Evolutionary conservation across 2,888 invertebrate genomes (phyloP).

Genomic region (Synergus gifuensis): DNA sequence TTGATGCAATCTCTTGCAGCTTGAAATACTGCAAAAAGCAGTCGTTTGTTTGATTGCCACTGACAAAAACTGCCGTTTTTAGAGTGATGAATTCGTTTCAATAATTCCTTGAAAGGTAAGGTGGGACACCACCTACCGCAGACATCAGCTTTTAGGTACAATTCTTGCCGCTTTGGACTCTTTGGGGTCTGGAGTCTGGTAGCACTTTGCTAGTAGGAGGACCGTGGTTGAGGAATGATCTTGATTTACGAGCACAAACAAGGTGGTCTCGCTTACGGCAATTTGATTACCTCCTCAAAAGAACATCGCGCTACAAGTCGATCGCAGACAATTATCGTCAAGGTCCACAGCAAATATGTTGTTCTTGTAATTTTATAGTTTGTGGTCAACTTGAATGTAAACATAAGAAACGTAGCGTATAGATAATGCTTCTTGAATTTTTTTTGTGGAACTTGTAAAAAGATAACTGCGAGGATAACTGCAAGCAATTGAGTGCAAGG

Average conservation of each 20-base stretch:
- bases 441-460: not conserved
- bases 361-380: constrained; percentile 5
- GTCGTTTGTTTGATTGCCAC: not conserved
- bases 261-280: constrained; percentile 57
- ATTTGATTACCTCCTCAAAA: constrained; percentile 45
- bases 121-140: constrained; percentile 53
- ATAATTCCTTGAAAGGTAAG: constrained; percentile 47
- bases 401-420: not conserved
- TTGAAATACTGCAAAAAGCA: not conserved
- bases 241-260: constrained; percentile 62
- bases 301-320: constrained; percentile 44
- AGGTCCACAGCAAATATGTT: not conserved
- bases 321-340: constrained; percentile 39
- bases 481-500: not conserved
- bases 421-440: not conserved
- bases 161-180: constrained; percentile 42
- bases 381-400: not conserved
- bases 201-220: constrained; percentile 42
- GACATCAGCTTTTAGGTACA: constrained; percentile 21
- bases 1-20: no score
- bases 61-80: constrained; percentile 7
- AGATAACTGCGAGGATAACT: not conserved
- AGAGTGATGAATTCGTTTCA: constrained; percentile 45
- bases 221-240: constrained; percentile 51
- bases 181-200: not conserved